These are phyloP conservation scores for Epinotia brunnichana DNA, from an alignment of 2,888 invertebrate genomes.

Conservation along the genomic window DNA sequence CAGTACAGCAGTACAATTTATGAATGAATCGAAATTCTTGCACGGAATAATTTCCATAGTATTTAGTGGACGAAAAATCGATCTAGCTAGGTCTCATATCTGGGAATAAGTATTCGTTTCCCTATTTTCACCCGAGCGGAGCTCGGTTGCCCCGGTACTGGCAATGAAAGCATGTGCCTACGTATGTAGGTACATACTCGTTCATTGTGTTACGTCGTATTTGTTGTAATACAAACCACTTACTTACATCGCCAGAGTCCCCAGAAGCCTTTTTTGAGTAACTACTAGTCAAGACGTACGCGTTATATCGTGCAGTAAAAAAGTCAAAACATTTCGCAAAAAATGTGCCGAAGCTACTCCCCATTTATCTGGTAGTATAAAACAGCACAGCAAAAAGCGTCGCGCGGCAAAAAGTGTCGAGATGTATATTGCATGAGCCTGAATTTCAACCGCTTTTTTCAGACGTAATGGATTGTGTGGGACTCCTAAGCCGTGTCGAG, in stretches of 20 bases:
- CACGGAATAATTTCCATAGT: no score
- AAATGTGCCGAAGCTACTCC: constrained; percentile 33
- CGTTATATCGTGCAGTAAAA: constrained; percentile 4
- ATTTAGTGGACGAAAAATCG: no score
- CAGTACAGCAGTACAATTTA: no score
- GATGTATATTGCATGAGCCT: constrained; percentile 83
- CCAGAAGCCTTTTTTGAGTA: neutral
- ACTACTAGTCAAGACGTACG: constrained; percentile 3
- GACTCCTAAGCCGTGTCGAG: constrained; percentile 28
- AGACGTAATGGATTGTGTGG: constrained; percentile 77
- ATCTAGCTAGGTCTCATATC: no score
- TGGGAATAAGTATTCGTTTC: no score
- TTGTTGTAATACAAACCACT: neutral
- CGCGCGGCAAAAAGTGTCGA: constrained; percentile 51
- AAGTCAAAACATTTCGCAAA: constrained; percentile 19
- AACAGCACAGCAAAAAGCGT: constrained; percentile 68
- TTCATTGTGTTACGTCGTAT: neutral
- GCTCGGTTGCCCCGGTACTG: no score
- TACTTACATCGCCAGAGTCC: neutral
- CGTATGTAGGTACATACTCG: neutral
- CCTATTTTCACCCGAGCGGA: no score
- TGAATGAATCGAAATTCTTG: no score
- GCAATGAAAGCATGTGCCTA: no score
- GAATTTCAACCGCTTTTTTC: constrained; percentile 80
- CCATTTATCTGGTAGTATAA: constrained; percentile 56